Base-by-base conservation (phyloP, 2,888 invertebrate species). In the Acrocyrtus sp. region DNA sequence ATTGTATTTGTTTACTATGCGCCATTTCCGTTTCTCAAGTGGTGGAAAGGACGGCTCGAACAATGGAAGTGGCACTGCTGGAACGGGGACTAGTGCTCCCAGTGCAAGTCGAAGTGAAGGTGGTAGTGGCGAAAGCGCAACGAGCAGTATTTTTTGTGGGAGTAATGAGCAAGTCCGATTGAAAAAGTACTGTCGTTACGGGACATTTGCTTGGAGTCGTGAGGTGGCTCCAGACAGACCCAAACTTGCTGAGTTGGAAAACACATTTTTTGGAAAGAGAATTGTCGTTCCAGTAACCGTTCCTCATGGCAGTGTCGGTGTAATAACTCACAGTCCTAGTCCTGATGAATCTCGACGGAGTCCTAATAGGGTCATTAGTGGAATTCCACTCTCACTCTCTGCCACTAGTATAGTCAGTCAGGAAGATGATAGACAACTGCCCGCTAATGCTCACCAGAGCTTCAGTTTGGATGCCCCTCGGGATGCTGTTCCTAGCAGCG, bases 141-240 rank as follows among this genome's bases (percentile, higher is more conserved):
- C 45, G 10, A 34, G 17, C 12, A 45, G 26, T 39, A n/a, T n/a
- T n/a, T n/a, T n/a, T n/a, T n/a, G n/a, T n/a, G n/a, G n/a, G n/a
- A 39, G 56, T 39, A 53, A 39, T 62, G 45, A 50, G 21, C 66
- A 69, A 67, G 75, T 75, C 19, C 53, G 50, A 29, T 47, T 75
- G 22, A 65, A 51, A 61, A 75, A 75, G 48, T 72, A 70, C 51
- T 57, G 56, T 48, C 75, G 67, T 45, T 75, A 70, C 70, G 75
- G 70, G 45, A 75, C 75, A 60, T 75, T 75, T 51, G 75, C 68
- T 24, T 75, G 75, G 75, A 67, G 61, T 34, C 56, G 75, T 12
- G 75, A 75, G 43, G 15, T 72, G 2, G 21, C 26, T 24, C 50
- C 65, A 3, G 72, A 72, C 27, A 41, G 72, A 22, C 72, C 72